Percentiles rank a stretch among this genome's conserved stretches.
Conservation (phyloP, 92 coral and sea anemone genomes). For the Zoanthus sansibaricus region DNA sequence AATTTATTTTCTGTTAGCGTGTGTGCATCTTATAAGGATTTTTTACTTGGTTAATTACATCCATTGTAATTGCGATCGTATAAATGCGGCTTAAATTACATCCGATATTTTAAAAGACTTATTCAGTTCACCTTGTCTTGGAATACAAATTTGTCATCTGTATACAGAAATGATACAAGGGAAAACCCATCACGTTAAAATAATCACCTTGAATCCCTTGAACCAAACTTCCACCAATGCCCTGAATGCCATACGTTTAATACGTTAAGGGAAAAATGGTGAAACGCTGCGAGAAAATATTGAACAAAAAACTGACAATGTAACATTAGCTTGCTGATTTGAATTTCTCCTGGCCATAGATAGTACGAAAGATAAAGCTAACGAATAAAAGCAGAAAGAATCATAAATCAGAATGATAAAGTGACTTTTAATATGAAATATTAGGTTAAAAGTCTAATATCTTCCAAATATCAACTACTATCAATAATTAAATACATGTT, state of each 20-base stretch:
- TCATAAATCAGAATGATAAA: too few relatives aligned
- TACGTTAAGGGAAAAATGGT: slow-evolving; percentile 63
- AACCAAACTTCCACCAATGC: slow-evolving; percentile 93
- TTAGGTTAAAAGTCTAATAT: too few relatives aligned
- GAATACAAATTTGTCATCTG: slow-evolving; percentile 71
- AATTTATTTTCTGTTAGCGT: background rate
- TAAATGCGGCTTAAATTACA: background rate
- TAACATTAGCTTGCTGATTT: too few relatives aligned
- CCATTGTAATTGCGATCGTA: too few relatives aligned
- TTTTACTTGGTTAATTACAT: too few relatives aligned
- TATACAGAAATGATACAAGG: slow-evolving; percentile 87
- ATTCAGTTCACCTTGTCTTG: background rate
- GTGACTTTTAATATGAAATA: too few relatives aligned
- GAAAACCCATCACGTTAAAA: slow-evolving; percentile 97
- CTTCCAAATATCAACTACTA: too few relatives aligned
- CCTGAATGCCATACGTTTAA: slow-evolving; percentile 89
- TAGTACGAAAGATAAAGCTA: background rate
- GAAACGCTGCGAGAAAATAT: background rate
- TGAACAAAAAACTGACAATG: too few relatives aligned
- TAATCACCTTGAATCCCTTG: slow-evolving; percentile 91
- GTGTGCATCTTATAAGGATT: too few relatives aligned
- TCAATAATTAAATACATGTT: too few relatives aligned
- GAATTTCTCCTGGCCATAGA: too few relatives aligned
- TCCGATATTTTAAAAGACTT: background rate
- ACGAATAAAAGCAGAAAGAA: too few relatives aligned